These are phyloP conservation scores for Hipposideros larvatus DNA, from an alignment of 2,797 vertebrate species.

Conservation along the genomic window DNA sequence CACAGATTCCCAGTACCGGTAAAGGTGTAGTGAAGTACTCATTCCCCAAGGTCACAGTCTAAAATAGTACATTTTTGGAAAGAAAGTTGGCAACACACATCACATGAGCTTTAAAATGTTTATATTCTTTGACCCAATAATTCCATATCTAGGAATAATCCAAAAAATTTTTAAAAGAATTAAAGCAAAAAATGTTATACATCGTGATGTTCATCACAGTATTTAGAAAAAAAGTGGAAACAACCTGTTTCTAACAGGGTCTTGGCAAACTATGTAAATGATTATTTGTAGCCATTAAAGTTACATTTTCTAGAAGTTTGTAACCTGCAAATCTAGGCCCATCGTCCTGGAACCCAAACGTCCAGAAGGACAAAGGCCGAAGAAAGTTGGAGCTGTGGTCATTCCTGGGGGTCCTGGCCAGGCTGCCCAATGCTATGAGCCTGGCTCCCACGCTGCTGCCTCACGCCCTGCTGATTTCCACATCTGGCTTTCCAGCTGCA, in stretches of 20 bases:
- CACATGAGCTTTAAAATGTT: slow-evolving; percentile 43
- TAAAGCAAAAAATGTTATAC: slow-evolving; percentile 18
- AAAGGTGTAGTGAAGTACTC: not conserved
- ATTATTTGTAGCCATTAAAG: not conserved
- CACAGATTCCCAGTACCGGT: slow-evolving; percentile 50
- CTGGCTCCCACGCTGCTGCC: not conserved
- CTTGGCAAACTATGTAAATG: not conserved
- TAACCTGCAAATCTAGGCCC: not conserved
- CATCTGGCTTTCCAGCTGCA: not conserved
- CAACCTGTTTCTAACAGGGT: not conserved
- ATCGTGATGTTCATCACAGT: not conserved
- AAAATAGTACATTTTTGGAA: not conserved
- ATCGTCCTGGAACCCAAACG: not conserved
- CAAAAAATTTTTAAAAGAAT: not conserved
- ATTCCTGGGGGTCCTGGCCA: not conserved
- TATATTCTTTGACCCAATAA: slow-evolving; percentile 62
- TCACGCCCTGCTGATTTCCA: not conserved
- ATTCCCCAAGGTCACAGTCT: not conserved
- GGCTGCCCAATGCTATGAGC: not conserved
- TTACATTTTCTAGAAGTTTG: not conserved
- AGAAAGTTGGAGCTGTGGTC: not conserved
- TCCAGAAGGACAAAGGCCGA: not conserved
- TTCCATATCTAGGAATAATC: not conserved
- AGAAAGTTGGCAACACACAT: not conserved
- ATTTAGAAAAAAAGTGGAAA: not conserved